Percentiles rank a stretch among this genome's conserved stretches.
phyloP scores from a whole-genome alignment of 2,888 invertebrate species.

The Pycnomerus fuliginosus region DNA sequence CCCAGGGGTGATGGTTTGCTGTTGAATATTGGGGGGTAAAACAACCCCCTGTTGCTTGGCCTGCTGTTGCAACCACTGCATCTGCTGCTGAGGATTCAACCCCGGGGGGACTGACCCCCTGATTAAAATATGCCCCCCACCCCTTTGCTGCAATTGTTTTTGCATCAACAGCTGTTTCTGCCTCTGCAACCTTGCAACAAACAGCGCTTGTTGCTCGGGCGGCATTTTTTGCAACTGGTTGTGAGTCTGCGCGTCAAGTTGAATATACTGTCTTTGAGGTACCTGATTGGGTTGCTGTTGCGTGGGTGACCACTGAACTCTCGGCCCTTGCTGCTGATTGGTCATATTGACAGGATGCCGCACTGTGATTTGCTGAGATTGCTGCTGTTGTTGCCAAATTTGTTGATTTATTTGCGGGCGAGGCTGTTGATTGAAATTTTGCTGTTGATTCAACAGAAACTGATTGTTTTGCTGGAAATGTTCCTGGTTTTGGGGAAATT shows the following conservation, averaged over 20 bases:
- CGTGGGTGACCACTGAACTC: conserved; percentile 44
- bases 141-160: conserved; percentile 55
- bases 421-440: conserved; percentile 18
- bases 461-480: conserved; percentile 53
- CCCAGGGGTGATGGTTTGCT: conserved; percentile 36
- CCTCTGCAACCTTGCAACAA: conserved; percentile 74
- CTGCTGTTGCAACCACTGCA: conserved; percentile 53
- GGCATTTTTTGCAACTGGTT: conserved; percentile 80
- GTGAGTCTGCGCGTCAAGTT: conserved; percentile 80
- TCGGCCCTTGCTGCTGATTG: conserved; percentile 34
- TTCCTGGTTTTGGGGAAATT: conserved; percentile 54
- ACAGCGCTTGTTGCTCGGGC: conserved; percentile 75
- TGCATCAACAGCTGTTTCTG: conserved; percentile 59
- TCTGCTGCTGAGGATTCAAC: conserved; percentile 51
- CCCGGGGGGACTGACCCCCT: conserved; percentile 49
- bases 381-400: conserved; percentile 56
- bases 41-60: conserved; percentile 51
- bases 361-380: conserved; percentile 40
- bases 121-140: conserved; percentile 48
- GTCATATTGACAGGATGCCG: conserved; percentile 21
- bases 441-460: conserved; percentile 20
- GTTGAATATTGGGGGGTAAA: conserved; percentile 47
- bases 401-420: conserved; percentile 48
- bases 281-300: conserved; percentile 39
- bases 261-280: conserved; percentile 70